Evolutionary conservation across 1,140 invertebrate species (phyloP).

Genomic region (Nasonia vitripennis): DNA sequence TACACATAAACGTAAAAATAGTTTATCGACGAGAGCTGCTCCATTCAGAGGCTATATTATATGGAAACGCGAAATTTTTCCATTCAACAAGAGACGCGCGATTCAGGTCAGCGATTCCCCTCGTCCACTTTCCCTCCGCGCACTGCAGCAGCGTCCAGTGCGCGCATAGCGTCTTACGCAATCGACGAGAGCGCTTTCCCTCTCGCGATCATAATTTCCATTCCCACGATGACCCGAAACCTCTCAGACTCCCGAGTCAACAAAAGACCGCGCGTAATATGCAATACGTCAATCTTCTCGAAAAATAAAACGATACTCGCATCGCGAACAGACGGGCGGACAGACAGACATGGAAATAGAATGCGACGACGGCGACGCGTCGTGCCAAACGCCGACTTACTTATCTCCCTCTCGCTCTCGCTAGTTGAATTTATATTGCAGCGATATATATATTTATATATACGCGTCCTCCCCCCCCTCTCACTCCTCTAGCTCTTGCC

Average conservation of each 20-base stretch:
- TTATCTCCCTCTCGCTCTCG: conserved; percentile 22
- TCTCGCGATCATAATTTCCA: not conserved
- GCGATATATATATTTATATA: conserved; percentile 43
- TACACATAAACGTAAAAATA: too few species aligned
- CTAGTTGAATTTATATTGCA: conserved; percentile 25
- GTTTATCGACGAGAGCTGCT: too few species aligned
- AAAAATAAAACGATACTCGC: not conserved
- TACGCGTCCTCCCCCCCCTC: not conserved
- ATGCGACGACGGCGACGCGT: not conserved
- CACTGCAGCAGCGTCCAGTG: not conserved
- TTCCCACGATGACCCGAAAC: not conserved
- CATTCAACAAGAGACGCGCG: not conserved
- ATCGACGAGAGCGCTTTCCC: not conserved
- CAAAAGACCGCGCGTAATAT: too few species aligned
- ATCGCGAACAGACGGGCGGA: not conserved
- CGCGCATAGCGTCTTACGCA: not conserved
- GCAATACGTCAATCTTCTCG: too few species aligned
- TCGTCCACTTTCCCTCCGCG: not conserved
- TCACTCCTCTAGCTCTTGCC: not conserved
- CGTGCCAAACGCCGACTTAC: conserved; percentile 42
- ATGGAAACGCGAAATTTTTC: not conserved
- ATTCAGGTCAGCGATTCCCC: not conserved
- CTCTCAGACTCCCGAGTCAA: too few species aligned
- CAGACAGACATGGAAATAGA: conserved; percentile 40
- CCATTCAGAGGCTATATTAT: not conserved